phyloP scores from a whole-genome alignment of 2,888 invertebrate genomes.

The Melieria crassipennis region DNA sequence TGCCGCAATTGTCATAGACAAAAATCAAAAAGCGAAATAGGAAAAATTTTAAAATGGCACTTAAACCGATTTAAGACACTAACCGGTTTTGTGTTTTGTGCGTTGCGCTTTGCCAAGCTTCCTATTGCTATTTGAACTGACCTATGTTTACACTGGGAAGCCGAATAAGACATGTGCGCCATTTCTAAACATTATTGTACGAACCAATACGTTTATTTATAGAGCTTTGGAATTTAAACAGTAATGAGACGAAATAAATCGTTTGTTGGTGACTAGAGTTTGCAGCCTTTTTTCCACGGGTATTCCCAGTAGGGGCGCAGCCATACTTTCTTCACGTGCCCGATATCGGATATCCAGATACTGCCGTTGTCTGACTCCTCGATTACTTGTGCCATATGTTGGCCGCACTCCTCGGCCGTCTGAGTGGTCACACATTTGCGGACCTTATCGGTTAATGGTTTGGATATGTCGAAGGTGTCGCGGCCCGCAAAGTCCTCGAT shows the following conservation, averaged over 20 bases:
- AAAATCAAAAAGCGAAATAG: conserved; percentile 1
- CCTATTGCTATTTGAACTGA: not conserved
- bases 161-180: too few relatives aligned
- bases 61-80: conserved; percentile 46
- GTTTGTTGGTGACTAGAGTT: too few relatives aligned
- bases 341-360: conserved; percentile 59
- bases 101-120: not conserved
- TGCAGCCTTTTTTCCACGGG: too few relatives aligned
- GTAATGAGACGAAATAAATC: too few relatives aligned
- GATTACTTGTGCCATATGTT: conserved; percentile 56
- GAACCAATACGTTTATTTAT: too few relatives aligned
- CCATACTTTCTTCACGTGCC: conserved; percentile 45
- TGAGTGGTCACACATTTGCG: too few relatives aligned
- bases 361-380: conserved; percentile 58
- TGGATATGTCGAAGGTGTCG: too few relatives aligned
- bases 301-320: too few relatives aligned
- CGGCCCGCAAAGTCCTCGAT: conserved; percentile 48
- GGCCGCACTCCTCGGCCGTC: conserved; percentile 7
- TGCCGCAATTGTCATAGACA: not conserved
- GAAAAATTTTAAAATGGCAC: not conserved
- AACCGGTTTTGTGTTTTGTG: conserved; percentile 48
- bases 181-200: too few relatives aligned
- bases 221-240: too few relatives aligned
- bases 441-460: too few relatives aligned
- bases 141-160: not conserved